Percentiles rank a stretch among this genome's conserved stretches.
These are phyloP conservation scores for Leptinotarsa undecemlineata DNA, from an alignment of 1,140 invertebrate genomes.

Conservation along the genomic window DNA sequence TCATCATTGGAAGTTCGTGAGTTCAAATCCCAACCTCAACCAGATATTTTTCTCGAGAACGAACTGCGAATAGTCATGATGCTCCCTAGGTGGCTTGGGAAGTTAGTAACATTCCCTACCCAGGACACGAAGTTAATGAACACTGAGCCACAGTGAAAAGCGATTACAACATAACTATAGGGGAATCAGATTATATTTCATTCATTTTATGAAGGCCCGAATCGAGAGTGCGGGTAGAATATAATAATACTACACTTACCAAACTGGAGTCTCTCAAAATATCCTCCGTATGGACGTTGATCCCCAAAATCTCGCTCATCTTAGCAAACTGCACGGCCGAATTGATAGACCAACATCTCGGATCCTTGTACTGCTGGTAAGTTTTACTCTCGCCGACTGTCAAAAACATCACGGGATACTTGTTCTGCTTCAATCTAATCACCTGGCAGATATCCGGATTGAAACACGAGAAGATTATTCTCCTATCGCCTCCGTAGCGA, in stretches of 20 bases:
- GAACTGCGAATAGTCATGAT: too few species aligned
- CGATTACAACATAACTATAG: too few species aligned
- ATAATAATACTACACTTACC: slow-evolving; percentile 41
- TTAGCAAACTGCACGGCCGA: slow-evolving; percentile 82
- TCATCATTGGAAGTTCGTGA: too few species aligned
- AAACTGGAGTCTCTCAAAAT: slow-evolving; percentile 80
- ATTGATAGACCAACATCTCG: slow-evolving; percentile 77
- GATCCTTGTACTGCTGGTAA: slow-evolving; percentile 83
- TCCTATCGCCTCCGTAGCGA: slow-evolving; percentile 73
- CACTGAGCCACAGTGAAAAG: too few species aligned
- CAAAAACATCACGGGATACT: slow-evolving; percentile 92
- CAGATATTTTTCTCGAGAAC: too few species aligned
- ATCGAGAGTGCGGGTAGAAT: too few species aligned
- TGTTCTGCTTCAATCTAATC: slow-evolving; percentile 90
- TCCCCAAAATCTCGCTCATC: slow-evolving; percentile 79
- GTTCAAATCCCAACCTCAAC: too few species aligned
- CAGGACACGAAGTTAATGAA: too few species aligned
- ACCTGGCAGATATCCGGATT: slow-evolving; percentile 93
- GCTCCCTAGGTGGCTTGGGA: too few species aligned
- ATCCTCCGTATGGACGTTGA: slow-evolving; percentile 91
- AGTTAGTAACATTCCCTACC: too few species aligned
- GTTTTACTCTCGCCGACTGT: slow-evolving; percentile 82
- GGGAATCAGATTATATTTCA: too few species aligned
- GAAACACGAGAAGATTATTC: slow-evolving; percentile 92
- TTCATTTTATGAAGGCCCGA: too few species aligned